Conservation (phyloP, 64 coral and sea anemone genomes). For the Actinia tenebrosa region DNA sequence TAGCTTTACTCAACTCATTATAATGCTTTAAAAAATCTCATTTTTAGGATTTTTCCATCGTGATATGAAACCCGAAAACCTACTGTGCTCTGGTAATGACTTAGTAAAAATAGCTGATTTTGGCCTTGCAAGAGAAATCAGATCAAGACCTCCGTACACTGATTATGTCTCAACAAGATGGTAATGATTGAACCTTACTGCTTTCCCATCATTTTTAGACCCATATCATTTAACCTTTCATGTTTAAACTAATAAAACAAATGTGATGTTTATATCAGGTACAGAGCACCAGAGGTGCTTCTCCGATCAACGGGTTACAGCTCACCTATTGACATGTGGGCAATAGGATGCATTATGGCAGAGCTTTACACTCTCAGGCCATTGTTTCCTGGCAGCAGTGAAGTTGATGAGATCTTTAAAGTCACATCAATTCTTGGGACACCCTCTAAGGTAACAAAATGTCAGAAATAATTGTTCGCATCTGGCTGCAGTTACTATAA, state of each 20-base stretch:
- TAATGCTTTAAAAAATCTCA: neutral
- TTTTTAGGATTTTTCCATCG: slow-evolving; percentile 90
- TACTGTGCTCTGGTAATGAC: slow-evolving; percentile 74
- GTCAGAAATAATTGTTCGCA: neutral
- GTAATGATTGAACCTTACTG: neutral
- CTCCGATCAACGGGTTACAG: slow-evolving; percentile 94
- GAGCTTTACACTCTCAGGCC: slow-evolving; percentile 92
- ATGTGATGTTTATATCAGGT: slow-evolving; percentile 29
- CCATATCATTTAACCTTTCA: no score
- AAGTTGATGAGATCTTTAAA: slow-evolving; percentile 98
- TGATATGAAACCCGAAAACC: slow-evolving; percentile 98
- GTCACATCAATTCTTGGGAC: slow-evolving; percentile 85
- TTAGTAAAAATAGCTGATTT: slow-evolving; percentile 98
- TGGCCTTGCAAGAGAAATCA: slow-evolving; percentile 94
- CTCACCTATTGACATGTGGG: slow-evolving; percentile 97
- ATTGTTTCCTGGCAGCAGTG: slow-evolving; percentile 97
- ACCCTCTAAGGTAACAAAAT: slow-evolving; percentile 74
- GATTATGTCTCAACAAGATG: slow-evolving; percentile 99
- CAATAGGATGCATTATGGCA: slow-evolving; percentile 96
- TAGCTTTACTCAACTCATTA: neutral
- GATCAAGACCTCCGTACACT: slow-evolving; percentile 90
- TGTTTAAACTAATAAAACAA: no score
- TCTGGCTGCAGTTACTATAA: neutral
- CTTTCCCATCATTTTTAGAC: neutral
- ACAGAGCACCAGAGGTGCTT: slow-evolving; percentile 91